Evolutionary conservation across 1,140 invertebrate genomes (phyloP).

Genomic region (Telenomus remus): DNA sequence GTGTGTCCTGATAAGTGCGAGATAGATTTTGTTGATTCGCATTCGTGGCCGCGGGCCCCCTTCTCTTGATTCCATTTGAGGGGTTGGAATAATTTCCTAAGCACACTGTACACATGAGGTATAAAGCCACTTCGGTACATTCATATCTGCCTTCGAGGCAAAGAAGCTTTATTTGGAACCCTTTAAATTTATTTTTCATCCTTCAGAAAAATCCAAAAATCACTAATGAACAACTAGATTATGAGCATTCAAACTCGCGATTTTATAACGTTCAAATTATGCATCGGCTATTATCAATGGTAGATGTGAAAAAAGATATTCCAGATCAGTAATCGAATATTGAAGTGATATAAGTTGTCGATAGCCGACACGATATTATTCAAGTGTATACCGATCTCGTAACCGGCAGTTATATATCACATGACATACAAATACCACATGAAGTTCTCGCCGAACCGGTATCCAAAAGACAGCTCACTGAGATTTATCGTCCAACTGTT

Average conservation of each 20-base stretch:
- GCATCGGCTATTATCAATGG: no score
- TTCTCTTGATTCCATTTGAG: conserved; percentile 58
- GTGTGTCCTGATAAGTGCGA: conserved; percentile 39
- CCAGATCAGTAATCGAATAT: conserved; percentile 21
- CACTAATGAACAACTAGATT: no score
- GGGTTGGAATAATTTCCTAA: conserved; percentile 54
- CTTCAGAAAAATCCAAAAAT: no score
- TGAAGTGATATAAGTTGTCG: conserved; percentile 27
- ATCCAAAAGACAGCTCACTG: conserved; percentile 50
- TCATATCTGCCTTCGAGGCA: conserved; percentile 64
- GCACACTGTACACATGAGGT: neutral
- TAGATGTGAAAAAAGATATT: no score
- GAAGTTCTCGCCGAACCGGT: conserved; percentile 59
- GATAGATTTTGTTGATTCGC: conserved; percentile 45
- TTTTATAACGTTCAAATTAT: no score
- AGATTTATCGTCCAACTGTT: conserved; percentile 57
- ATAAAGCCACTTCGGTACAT: conserved; percentile 33
- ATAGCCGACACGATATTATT: conserved; percentile 25
- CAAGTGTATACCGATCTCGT: conserved; percentile 25
- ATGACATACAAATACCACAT: conserved; percentile 53
- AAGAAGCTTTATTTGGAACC: conserved; percentile 63
- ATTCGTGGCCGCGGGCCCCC: conserved; percentile 55
- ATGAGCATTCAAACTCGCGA: no score
- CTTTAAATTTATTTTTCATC: conserved; percentile 28
- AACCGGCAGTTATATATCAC: conserved; percentile 21